Conservation (phyloP, 2,113 vertebrate genomes). For the Cardinalis cardinalis region DNA sequence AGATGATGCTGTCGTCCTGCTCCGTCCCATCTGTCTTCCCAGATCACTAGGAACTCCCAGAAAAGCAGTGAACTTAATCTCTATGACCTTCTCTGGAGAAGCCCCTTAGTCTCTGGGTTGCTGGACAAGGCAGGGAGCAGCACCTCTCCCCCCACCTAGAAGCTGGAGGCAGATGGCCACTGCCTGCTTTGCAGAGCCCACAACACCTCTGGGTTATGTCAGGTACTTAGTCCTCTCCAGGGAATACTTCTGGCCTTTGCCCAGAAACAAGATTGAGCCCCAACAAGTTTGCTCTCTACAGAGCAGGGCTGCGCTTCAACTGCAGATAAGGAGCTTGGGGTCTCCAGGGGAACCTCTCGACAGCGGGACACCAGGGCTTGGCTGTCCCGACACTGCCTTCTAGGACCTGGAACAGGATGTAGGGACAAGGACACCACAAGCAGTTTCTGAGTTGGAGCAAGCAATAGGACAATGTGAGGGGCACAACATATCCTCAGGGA, state of each 20-base stretch:
- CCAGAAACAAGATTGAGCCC: background rate
- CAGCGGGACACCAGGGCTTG: accelerated
- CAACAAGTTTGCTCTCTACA: background rate
- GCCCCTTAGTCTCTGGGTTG: background rate
- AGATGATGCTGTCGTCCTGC: background rate
- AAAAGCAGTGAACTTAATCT: background rate
- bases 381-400: background rate
- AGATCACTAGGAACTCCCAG: background rate
- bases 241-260: background rate
- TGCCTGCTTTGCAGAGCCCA: background rate
- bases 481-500: background rate
- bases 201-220: accelerated
- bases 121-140: background rate
- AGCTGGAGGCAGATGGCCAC: background rate
- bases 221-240: background rate
- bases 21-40: background rate
- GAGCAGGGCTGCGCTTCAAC: background rate
- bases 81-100: background rate
- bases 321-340: background rate
- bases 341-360: background rate
- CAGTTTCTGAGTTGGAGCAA: background rate
- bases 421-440: background rate
- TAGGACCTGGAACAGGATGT: background rate
- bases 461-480: background rate
- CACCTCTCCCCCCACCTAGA: background rate